Base-by-base conservation (phyloP, 2,888 invertebrate genomes). In the Ceraclea dissimilis region DNA sequence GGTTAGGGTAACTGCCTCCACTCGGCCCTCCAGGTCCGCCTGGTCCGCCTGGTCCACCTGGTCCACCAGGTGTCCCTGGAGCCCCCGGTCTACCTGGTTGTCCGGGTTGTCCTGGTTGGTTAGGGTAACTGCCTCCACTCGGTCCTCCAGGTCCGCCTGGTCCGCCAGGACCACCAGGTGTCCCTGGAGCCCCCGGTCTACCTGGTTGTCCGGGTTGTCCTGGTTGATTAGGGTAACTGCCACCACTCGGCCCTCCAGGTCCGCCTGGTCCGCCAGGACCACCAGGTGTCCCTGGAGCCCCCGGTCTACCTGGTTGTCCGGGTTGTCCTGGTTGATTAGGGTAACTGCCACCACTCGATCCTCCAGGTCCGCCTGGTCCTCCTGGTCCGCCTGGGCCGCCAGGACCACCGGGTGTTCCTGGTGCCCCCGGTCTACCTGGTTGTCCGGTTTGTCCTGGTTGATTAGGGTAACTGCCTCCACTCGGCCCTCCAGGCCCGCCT, bases 211-310 rank as follows among this genome's bases (percentile, higher is more conserved):
- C 57, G 33, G 53, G 13, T 50, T 79, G 55, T 79, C 72, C 50
- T 66, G 75, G 64, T 69, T 76, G 65, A 81, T 77, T 51, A 69
- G 76, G 58, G 69, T 74, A 63, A 80, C 44, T 67, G 73, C 64
- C 67, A 11, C 22, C 16, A 17, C 26, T 46, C 6, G 31, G 17
- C 26, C 51, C 59, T 39, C 56, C 53, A 4, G 4, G 5, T 49
- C 50, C 56, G n/a, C 57, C 66, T 34, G 63, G 59, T 17, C 54
- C 17, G 5, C 59, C 57, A 26, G 58, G 67, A 10, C 63, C 64
- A 19, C 66, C 66, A 20, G 68, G 69, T 50, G 64, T 64, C 13
- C 69, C 69, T 39, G 67, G 58, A 26, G 59, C 58, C 44, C 62
- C 62, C 22, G 67, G 66, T 52, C 31, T 26, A 26, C 59, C 63